These are phyloP conservation scores for Scaptomyza parva DNA, from an alignment of 2,888 invertebrate species.

Conservation along the genomic window DNA sequence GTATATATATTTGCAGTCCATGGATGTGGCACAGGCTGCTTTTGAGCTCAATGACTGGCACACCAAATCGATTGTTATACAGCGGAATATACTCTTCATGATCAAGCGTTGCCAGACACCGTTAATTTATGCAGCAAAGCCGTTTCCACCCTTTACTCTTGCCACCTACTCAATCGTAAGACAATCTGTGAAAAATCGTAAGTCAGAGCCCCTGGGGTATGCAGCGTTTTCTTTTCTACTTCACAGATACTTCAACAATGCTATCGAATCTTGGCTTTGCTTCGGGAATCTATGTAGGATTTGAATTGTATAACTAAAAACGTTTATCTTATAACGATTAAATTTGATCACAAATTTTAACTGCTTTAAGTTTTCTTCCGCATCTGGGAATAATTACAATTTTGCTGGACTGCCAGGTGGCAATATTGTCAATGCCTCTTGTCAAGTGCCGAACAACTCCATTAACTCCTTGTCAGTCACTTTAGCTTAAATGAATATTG, in stretches of 20 bases:
- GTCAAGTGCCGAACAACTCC: slow-evolving; percentile 6
- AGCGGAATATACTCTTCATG: slow-evolving; percentile 73
- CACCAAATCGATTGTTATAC: slow-evolving; percentile 52
- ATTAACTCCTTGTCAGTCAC: slow-evolving; percentile 17
- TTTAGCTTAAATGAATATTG: not conserved
- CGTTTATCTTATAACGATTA: not conserved
- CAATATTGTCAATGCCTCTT: slow-evolving; percentile 1
- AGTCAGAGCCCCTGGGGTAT: not conserved
- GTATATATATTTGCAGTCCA: slow-evolving; percentile 59
- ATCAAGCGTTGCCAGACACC: slow-evolving; percentile 79
- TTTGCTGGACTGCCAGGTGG: not conserved
- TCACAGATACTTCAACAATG: slow-evolving; percentile 75
- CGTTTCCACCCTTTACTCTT: slow-evolving; percentile 75
- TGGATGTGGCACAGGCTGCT: slow-evolving; percentile 76
- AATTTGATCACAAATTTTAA: not conserved
- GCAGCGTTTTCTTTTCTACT: slow-evolving; percentile 14
- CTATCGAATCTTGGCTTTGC: slow-evolving; percentile 65
- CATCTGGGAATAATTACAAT: not conserved
- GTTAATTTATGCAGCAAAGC: slow-evolving; percentile 69
- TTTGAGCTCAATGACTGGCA: slow-evolving; percentile 76
- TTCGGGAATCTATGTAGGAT: slow-evolving; percentile 64
- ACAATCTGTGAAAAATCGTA: not conserved
- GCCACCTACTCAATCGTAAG: slow-evolving; percentile 79
- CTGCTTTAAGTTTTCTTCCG: not conserved
- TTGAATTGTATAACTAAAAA: not conserved